Percentiles rank a stretch among this genome's conserved stretches.
phyloP scores from a whole-genome alignment of 2,888 invertebrate genomes.

The Acanthococcus lagerstroemiae region DNA sequence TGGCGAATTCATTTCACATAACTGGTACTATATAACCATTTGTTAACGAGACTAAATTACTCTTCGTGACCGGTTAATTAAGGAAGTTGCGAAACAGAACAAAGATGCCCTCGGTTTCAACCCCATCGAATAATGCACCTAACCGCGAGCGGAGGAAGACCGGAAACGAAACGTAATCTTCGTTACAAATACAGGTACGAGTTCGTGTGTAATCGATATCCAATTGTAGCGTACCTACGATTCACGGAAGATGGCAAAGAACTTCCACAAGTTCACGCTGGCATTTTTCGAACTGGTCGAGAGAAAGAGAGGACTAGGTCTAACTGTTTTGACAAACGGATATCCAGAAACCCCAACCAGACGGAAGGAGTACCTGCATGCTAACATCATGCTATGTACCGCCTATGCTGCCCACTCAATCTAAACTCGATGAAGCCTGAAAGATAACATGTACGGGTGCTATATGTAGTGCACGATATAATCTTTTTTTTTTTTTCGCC shows the following conservation, averaged over 20 bases:
- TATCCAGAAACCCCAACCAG: slow-evolving; percentile 24
- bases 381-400: neutral
- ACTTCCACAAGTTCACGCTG: slow-evolving; percentile 5
- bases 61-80: neutral
- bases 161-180: neutral
- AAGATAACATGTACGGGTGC: slow-evolving; percentile 30
- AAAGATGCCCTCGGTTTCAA: neutral
- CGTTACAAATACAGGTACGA: neutral
- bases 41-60: too few species aligned
- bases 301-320: neutral
- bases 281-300: neutral
- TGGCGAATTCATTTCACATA: too few species aligned
- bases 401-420: slow-evolving; percentile 23
- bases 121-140: neutral
- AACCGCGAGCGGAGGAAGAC: neutral
- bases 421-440: slow-evolving; percentile 22
- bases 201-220: neutral
- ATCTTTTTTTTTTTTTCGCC: slow-evolving; percentile 18
- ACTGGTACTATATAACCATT: too few species aligned
- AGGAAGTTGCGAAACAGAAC: neutral
- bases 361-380: slow-evolving; percentile 28
- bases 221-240: too few species aligned
- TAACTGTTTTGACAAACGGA: neutral
- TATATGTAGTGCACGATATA: slow-evolving; percentile 10
- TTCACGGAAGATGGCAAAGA: neutral